phyloP scores from a whole-genome alignment of 2,797 vertebrate genomes.

The Xenentodon cancila region DNA sequence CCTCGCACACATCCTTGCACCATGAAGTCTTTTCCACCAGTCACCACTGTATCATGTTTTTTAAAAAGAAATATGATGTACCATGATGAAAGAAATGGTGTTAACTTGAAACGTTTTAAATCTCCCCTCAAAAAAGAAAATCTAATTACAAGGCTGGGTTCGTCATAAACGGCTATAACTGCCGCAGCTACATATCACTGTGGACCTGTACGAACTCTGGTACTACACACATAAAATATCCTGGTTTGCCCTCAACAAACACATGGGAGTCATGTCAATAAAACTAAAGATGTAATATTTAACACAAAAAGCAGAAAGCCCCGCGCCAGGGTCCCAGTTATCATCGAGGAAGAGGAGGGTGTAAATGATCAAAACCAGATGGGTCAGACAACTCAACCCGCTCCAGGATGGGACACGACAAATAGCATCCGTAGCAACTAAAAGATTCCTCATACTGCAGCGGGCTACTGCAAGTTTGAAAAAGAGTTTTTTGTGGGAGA shows the following conservation, averaged over 20 bases:
- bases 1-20: not conserved
- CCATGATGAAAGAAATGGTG: not conserved
- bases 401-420: not conserved
- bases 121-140: not conserved
- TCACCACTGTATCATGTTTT: not conserved
- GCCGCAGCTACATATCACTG: not conserved
- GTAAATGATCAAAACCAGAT: not conserved
- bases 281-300: not conserved
- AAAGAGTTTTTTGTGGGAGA: too few species aligned
- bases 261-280: constrained; percentile 2
- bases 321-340: too few species aligned
- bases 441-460: too few species aligned
- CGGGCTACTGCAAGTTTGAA: too few species aligned
- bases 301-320: not conserved
- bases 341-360: not conserved
- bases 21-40: not conserved
- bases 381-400: not conserved
- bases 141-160: not conserved
- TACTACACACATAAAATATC: not conserved
- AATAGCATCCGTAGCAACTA: not conserved
- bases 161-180: not conserved
- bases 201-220: not conserved
- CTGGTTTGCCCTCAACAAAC: not conserved
- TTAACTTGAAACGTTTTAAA: not conserved
- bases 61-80: not conserved